Conservation (phyloP, 2,888 invertebrate genomes). For the Aleiodes testaceus region DNA sequence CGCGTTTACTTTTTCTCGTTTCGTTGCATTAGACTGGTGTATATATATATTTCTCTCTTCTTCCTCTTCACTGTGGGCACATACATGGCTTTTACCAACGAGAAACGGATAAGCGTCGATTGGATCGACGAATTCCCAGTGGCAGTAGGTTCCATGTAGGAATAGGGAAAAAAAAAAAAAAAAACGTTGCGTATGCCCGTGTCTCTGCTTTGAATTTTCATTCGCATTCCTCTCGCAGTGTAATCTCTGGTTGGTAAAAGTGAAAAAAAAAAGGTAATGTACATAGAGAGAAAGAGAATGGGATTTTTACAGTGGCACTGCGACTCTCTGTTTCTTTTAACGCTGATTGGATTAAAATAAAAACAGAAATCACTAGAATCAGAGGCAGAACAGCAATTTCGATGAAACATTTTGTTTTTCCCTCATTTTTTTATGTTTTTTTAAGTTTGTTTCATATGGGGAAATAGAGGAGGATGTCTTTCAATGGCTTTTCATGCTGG, state of each 20-base stretch:
- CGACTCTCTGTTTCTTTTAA: constrained; percentile 22
- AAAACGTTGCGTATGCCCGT: background rate
- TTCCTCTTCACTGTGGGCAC: constrained; percentile 40
- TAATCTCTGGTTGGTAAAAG: constrained; percentile 12
- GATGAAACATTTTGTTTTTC: constrained; percentile 1
- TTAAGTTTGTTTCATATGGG: too few species aligned
- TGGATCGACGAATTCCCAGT: constrained; percentile 54
- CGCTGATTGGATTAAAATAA: constrained; percentile 30
- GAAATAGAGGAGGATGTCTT: background rate
- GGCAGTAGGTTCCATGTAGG: constrained; percentile 44
- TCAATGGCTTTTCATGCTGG: background rate
- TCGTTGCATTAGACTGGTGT: constrained; percentile 43
- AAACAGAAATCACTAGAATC: background rate
- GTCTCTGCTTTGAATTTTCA: constrained; percentile 23
- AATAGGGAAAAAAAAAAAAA: constrained; percentile 1
- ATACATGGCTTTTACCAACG: constrained; percentile 52
- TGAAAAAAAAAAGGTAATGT: constrained; percentile 13
- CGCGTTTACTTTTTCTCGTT: constrained; percentile 48
- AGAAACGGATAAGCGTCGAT: constrained; percentile 53
- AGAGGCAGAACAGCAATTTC: constrained; percentile 1
- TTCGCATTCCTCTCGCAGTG: constrained; percentile 15
- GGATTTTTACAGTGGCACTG: constrained; percentile 7
- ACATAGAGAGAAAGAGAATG: constrained; percentile 3
- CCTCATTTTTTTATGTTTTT: background rate
- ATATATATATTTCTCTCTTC: background rate